phyloP scores from a whole-genome alignment of 2,888 invertebrate genomes.

The Tenthredo mesomela region DNA sequence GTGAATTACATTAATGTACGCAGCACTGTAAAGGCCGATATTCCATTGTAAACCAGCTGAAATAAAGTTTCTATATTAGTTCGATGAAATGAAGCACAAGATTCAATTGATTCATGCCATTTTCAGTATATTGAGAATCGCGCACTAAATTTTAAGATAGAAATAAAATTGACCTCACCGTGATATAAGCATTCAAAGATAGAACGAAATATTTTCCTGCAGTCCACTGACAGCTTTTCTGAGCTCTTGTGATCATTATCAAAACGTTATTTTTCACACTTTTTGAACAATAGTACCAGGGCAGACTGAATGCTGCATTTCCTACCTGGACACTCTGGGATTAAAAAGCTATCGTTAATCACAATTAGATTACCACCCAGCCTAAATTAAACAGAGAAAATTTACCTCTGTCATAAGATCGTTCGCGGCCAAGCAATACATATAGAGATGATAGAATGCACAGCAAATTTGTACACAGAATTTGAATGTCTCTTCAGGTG shows the following conservation, averaged over 20 bases:
- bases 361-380: background rate
- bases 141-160: background rate
- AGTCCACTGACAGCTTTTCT: slow-evolving; percentile 21
- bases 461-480: background rate
- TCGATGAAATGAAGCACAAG: background rate
- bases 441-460: background rate
- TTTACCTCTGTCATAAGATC: background rate
- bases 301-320: background rate
- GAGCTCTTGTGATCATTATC: slow-evolving; percentile 36
- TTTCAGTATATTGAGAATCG: background rate
- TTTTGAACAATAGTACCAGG: slow-evolving; percentile 4
- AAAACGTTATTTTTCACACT: background rate
- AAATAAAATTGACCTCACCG: background rate
- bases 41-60: background rate
- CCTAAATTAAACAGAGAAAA: background rate
- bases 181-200: slow-evolving; percentile 24
- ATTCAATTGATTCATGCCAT: background rate
- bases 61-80: background rate
- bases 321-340: background rate
- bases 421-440: background rate
- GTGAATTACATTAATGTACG: background rate
- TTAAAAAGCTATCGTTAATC: background rate
- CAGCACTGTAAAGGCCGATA: background rate
- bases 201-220: slow-evolving; percentile 47
- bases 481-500: background rate